These are phyloP conservation scores for Pan paniscus DNA, from an alignment of 2,113 vertebrate species.

Conservation along the genomic window DNA sequence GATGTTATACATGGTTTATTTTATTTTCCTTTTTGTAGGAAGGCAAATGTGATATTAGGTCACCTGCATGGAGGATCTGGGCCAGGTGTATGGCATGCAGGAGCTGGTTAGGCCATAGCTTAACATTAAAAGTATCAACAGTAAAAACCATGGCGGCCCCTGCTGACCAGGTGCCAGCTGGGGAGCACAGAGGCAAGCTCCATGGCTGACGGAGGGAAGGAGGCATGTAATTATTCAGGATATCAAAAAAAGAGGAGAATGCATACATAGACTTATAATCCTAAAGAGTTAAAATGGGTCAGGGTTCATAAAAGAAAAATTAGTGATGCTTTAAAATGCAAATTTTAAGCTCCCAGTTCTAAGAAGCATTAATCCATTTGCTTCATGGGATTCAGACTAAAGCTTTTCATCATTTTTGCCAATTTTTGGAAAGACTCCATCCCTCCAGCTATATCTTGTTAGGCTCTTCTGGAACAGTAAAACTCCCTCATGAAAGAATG, in stretches of 20 bases:
- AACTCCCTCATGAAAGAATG: not conserved
- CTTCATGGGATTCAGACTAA: not conserved
- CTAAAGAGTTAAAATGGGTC: not conserved
- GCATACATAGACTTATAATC: too few species aligned
- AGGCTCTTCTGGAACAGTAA: not conserved
- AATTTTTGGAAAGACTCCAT: not conserved
- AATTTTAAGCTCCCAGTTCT: not conserved
- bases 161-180: fast-evolving
- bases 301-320: not conserved
- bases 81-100: not conserved
- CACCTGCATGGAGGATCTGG: not conserved
- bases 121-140: not conserved
- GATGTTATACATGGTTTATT: not conserved
- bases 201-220: fast-evolving
- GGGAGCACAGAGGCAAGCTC: fast-evolving
- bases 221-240: not conserved
- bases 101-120: not conserved
- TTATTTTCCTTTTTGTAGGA: not conserved
- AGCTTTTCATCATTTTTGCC: not conserved
- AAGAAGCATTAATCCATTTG: not conserved
- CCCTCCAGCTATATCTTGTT: not conserved
- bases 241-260: fast-evolving
- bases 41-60: not conserved
- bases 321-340: not conserved
- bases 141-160: fast-evolving